Base-by-base conservation (phyloP, 2,888 invertebrate species). In the Leuctra nigra region DNA sequence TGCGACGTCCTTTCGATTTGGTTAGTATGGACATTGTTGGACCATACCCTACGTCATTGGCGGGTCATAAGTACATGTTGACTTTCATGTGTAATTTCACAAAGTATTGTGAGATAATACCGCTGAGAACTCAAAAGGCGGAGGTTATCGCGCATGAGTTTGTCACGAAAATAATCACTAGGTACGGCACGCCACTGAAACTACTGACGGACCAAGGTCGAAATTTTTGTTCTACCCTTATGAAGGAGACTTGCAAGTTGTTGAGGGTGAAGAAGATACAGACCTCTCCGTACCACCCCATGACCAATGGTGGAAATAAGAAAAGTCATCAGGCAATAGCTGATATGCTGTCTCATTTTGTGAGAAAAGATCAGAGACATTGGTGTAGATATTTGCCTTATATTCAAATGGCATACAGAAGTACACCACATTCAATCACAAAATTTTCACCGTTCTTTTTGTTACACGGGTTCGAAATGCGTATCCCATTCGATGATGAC, bases 11-110 rank as follows among this genome's bases (percentile, higher is more conserved):
- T 13, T 55, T 41, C 13, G 41, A 56, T 9, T 16, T 18, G 4
- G 41, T 54, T 4, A 41, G 60, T 0, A 41, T 64, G 22, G 62
- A 63, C 25, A 62, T 63, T 0, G 54, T 62, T 3, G 64, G 63
- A 6, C 63, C 64, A n/a, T 50, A 63, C 6, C 58, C 48, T 1
- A 20, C 7, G 29, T 62, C 62, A 16, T 24, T 52, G 7, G 20
- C 38, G 18, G 55, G 52, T 1, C 24, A 58, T 20, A 48, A 38
- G 20, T 52, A 50, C 23, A 36, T 55, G n/a, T 24, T 58, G 6
- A 54, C 54, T 11, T 41, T 36, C 6, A 46, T 24, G 41, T 36
- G 41, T 36, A 16, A 36, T 24, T 53, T 56, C 14, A 56, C 53
- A 2, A 56, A 39, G 25, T 39, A 38, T 22, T n/a, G 22, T 20